A percentile compares a stretch with the other conserved stretches of the same genome.
Conservation (phyloP, 2,888 invertebrate genomes). For the Aquatica leii region DNA sequence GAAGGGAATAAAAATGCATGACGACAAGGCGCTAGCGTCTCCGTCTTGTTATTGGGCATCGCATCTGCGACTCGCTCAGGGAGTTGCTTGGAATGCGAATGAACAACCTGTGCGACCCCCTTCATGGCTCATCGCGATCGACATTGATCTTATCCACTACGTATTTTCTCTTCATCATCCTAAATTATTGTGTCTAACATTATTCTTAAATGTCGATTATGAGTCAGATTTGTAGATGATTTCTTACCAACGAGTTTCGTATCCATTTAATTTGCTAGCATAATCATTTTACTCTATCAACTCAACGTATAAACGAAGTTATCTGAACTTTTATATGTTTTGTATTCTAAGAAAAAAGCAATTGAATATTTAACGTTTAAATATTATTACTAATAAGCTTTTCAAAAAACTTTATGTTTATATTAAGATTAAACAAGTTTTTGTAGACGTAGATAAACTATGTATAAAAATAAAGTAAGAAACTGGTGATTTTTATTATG, state of each 20-base stretch:
- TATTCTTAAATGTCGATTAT: slow-evolving; percentile 32
- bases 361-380: too few species aligned
- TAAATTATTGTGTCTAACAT: slow-evolving; percentile 35
- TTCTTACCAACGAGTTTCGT: slow-evolving; percentile 9
- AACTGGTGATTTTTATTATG: too few species aligned
- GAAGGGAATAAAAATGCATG: slow-evolving; percentile 60
- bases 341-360: too few species aligned
- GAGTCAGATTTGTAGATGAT: slow-evolving; percentile 29
- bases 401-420: too few species aligned
- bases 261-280: not conserved
- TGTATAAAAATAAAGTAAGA: too few species aligned
- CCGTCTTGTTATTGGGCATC: slow-evolving; percentile 56
- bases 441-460: too few species aligned
- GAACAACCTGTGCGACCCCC: slow-evolving; percentile 53
- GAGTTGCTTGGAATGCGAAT: slow-evolving; percentile 58
- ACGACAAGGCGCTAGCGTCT: slow-evolving; percentile 56
- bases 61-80: slow-evolving; percentile 55
- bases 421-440: too few species aligned
- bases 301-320: too few species aligned
- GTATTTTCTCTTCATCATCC: slow-evolving; percentile 42
- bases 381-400: too few species aligned
- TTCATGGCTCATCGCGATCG: slow-evolving; percentile 49
- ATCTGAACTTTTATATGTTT: too few species aligned
- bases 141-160: slow-evolving; percentile 44
- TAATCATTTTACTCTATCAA: not conserved